phyloP scores from a whole-genome alignment of 2,113 vertebrate genomes.

The Cyanoramphus novaezelandiae region DNA sequence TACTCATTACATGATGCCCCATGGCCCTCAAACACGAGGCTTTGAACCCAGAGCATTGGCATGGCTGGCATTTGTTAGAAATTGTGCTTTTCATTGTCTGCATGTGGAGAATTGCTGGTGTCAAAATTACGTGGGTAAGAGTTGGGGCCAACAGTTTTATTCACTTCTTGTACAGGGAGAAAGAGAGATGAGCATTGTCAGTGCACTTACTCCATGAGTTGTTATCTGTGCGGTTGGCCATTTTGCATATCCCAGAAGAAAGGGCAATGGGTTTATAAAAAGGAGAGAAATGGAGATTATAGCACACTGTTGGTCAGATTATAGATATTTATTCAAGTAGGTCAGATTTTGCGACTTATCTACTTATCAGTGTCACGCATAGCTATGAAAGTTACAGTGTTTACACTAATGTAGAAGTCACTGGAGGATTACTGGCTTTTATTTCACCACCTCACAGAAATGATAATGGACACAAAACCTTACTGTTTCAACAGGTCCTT shows the following conservation, averaged over 20 bases:
- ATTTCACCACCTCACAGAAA: neutral
- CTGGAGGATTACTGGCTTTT: neutral
- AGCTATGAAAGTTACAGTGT: neutral
- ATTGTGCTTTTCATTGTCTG: neutral
- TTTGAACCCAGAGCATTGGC: fast-evolving
- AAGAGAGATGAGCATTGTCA: neutral
- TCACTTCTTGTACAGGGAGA: neutral
- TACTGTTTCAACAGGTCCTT: neutral
- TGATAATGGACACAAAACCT: neutral
- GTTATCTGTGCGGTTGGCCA: neutral
- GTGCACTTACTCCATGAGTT: neutral
- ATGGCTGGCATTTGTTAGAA: neutral
- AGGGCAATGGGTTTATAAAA: neutral
- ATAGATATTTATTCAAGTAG: slow-evolving; percentile 45
- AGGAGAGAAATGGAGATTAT: neutral
- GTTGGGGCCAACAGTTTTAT: neutral
- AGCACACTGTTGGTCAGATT: neutral
- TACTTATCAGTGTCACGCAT: neutral
- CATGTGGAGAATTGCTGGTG: neutral
- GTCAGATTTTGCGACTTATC: neutral
- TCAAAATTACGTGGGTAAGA: neutral
- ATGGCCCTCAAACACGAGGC: neutral
- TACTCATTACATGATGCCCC: neutral
- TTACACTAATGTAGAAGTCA: neutral
- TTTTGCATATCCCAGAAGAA: neutral